phyloP scores from a whole-genome alignment of 2,797 vertebrate genomes.

The Pantherophis vulpinus region DNA sequence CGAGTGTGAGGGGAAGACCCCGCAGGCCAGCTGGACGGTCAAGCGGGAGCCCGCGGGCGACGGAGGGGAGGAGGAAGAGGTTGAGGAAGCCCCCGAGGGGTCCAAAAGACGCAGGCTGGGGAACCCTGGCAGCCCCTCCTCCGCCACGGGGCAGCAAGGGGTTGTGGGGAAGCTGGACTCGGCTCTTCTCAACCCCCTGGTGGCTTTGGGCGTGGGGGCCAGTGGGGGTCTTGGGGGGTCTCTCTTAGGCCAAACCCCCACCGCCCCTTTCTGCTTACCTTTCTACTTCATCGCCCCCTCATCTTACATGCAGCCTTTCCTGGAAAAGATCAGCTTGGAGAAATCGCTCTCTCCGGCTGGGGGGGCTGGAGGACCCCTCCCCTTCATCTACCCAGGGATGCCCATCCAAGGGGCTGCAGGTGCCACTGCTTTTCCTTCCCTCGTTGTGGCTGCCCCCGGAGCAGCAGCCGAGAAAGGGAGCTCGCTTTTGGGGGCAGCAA shows the following conservation, averaged over 20 bases:
- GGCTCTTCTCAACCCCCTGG: constrained; percentile 85
- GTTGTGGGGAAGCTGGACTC: constrained; percentile 75
- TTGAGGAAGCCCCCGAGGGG: constrained; percentile 68
- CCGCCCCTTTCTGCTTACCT: constrained; percentile 89
- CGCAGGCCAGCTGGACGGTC: constrained; percentile 64
- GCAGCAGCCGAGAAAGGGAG: constrained; percentile 69
- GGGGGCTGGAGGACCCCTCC: constrained; percentile 69
- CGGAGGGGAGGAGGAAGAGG: constrained; percentile 77
- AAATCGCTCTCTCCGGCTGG: constrained; percentile 84
- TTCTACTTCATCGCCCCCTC: constrained; percentile 90
- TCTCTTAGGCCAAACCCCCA: constrained; percentile 77
- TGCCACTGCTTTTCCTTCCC: constrained; percentile 79
- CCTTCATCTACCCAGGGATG: constrained; percentile 84
- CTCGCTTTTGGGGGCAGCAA: constrained; percentile 49
- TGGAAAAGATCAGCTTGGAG: constrained; percentile 88
- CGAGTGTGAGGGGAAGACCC: constrained; percentile 78
- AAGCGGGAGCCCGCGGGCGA: constrained; percentile 89
- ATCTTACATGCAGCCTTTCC: constrained; percentile 87
- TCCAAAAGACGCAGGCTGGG: constrained; percentile 85
- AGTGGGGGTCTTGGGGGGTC: constrained; percentile 64
- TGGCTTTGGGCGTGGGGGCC: constrained; percentile 83
- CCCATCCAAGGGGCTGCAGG: constrained; percentile 66
- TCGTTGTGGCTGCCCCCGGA: constrained; percentile 71
- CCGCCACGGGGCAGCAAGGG: constrained; percentile 40
- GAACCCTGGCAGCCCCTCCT: constrained; percentile 27